Base-by-base conservation (phyloP, 1,140 invertebrate species). In the Zophobas morio region DNA sequence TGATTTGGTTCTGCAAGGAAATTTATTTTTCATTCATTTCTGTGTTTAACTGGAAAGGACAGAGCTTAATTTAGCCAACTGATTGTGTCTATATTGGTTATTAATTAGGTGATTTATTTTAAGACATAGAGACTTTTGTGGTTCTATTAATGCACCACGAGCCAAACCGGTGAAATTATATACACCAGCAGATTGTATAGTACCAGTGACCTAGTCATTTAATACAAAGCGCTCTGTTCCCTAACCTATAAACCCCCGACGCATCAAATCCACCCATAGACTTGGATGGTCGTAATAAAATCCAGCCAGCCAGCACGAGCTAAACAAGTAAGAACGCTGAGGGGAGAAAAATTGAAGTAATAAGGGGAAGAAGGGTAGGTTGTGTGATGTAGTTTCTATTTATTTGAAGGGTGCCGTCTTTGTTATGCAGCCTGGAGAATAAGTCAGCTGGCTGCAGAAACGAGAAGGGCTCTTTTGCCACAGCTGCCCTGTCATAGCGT, bases 371-470 rank as follows among this genome's bases (percentile, higher is more conserved):
- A 76, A 75, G 76, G 56, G 63, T 78, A 63, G 57, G 75, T 63
- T 66, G 49, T 51, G 49, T 51, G 49, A 78, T 40, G n/a, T 63
- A 78, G 77, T 74, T 78, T 74, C 71, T 78, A 78, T 78, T 78
- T 78, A 74, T 74, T 78, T 73, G 76, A 81, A 79, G 80, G 81
- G 75, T 76, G 57, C 75, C 78, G 79, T 81, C 79, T 80, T 81
- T 81, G 81, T 81, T 81, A 78, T 78, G 53, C 51, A 78, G 80
- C 78, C 75, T 80, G 79, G 81, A 81, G 81, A 81, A 81, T 78
- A 81, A 81, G 81, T 81, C 81, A 81, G 81, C 81, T 81, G 80
- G 80, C 74, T 78, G 51, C 79, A 78, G 76, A 54, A 74, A 46
- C 66, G 75, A 70, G 76, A 75, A 76, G 76, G 71, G 73, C 78